Percentiles rank a stretch among this genome's conserved stretches.
phyloP scores from a whole-genome alignment of 1,140 invertebrate genomes.

The Brachionus asplanchnoidis region DNA sequence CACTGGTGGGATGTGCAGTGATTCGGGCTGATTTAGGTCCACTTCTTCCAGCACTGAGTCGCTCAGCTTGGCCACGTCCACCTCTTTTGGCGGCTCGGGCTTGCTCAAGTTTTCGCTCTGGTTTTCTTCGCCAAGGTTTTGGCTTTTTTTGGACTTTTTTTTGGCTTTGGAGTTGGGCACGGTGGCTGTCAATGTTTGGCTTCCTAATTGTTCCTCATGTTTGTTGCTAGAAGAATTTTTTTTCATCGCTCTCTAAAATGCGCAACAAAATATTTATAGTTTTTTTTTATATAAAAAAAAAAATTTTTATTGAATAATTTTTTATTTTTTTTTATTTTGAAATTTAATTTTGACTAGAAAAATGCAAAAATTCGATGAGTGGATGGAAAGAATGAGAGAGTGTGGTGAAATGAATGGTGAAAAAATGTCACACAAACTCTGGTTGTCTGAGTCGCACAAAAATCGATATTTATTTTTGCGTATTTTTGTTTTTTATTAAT shows the following conservation, averaged over 20 bases:
- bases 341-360: not conserved
- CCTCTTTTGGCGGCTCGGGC: not conserved
- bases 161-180: not conserved
- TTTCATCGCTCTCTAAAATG: constrained; percentile 6
- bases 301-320: not conserved
- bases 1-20: not conserved
- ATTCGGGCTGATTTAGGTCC: not conserved
- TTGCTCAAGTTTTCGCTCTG: not conserved
- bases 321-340: not conserved
- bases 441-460: not conserved
- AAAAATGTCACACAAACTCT: not conserved
- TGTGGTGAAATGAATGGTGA: not conserved
- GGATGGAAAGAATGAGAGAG: not conserved
- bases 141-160: constrained; percentile 16
- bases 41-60: constrained; percentile 2
- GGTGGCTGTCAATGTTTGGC: not conserved
- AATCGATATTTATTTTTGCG: not conserved
- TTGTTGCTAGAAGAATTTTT: not conserved
- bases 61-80: not conserved
- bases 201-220: not conserved
- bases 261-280: not conserved
- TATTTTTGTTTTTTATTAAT: not conserved
- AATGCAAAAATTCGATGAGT: not conserved
- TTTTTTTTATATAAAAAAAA: not conserved
- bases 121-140: not conserved